Base-by-base conservation (phyloP, 2,113 vertebrate species). In the Cyprinodon tularosa region DNA sequence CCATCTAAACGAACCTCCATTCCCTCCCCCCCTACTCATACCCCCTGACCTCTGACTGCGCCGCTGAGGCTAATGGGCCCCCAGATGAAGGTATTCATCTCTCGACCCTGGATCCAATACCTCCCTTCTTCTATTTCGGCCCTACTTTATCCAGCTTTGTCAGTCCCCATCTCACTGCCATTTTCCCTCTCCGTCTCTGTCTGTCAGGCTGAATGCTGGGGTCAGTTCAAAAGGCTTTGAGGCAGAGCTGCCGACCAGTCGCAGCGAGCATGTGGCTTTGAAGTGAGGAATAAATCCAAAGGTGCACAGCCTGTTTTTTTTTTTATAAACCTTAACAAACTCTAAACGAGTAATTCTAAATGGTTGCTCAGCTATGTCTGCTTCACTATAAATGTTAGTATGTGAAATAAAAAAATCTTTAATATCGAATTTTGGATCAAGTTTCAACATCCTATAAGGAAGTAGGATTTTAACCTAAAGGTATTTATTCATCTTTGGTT, bases 141-240 rank as follows among this genome's bases (percentile, higher is more conserved):
- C 38, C 74, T 67, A 62, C 77, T 71, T 84, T 80, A 74, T 76
- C 77, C 42, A 50, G 45, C 84, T 72, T 77, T 76, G 68, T 88
- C 84, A 76, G 68, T 82, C 66, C 59, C 53, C 64, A 62, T 86
- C 78, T 83, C 64, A 4, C 45, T 76, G 69, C 71, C 84, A 53
- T 69, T 82, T 70, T 63, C 74, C 64, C 61, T 76, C 76, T 76
- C 67, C 59, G 72, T 81, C 83, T 77, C 67, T 47, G 76, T 81
- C 80, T 84, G 74, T 84, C 84, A 69, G 68, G 48, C 84, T 86
- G 84, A 91, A 82, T 64, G 62, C 76, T 69, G 77, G 81, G 86
- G 86, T 86, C 86, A 82, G 78, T 87, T 89, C 86, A 89, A 90
- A 90, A 72, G 84, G 66, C 76, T 84, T 74, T 76, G 77, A 68